Conservation (phyloP, 1,140 invertebrate genomes). For the Orussus abietinus region DNA sequence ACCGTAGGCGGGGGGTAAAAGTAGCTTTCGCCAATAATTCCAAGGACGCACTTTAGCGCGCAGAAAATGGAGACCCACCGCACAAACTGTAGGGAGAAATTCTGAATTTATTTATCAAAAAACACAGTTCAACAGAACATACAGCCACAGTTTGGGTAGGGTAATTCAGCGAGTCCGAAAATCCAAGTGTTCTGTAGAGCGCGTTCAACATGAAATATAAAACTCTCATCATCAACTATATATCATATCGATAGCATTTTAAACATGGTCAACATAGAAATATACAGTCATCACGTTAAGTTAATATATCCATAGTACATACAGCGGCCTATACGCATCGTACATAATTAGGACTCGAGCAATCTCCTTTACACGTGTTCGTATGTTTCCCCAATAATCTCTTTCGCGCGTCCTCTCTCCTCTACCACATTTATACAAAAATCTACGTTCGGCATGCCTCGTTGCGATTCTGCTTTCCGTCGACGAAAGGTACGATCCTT, state of each 20-base stretch:
- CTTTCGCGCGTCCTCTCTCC: slow-evolving; percentile 14
- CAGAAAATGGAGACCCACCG: no score
- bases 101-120: slow-evolving; percentile 38
- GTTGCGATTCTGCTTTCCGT: no score
- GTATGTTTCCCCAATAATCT: slow-evolving; percentile 16
- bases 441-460: slow-evolving; percentile 15
- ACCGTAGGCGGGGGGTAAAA: no score
- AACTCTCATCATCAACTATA: slow-evolving; percentile 47
- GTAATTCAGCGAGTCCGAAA: slow-evolving; percentile 27
- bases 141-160: slow-evolving; percentile 24
- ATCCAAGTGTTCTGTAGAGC: slow-evolving; percentile 25
- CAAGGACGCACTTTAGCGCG: background rate
- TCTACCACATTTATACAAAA: slow-evolving; percentile 38
- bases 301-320: slow-evolving; percentile 34
- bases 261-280: slow-evolving; percentile 49
- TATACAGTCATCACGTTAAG: slow-evolving; percentile 46
- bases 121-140: slow-evolving; percentile 23
- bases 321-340: slow-evolving; percentile 31
- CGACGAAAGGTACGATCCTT: no score
- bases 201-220: slow-evolving; percentile 50
- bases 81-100: slow-evolving; percentile 27
- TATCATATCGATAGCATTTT: slow-evolving; percentile 30
- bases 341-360: slow-evolving; percentile 15
- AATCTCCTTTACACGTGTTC: slow-evolving; percentile 9
- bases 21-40: no score